These are phyloP conservation scores for Marmota monax DNA, from an alignment of 2,113 vertebrate genomes.

Conservation along the genomic window DNA sequence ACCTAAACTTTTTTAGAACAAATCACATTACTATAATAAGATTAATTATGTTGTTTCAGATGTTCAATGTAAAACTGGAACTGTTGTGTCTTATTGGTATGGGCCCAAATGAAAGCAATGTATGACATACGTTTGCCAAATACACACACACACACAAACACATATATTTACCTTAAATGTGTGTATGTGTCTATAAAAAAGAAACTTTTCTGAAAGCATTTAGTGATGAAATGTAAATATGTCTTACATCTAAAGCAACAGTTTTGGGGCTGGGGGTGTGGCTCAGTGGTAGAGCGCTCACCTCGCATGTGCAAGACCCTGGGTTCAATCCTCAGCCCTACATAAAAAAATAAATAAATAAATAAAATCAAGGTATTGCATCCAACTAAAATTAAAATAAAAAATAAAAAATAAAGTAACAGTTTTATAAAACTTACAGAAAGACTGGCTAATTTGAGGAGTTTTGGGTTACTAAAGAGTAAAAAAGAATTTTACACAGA, in stretches of 20 bases:
- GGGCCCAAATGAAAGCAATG: background rate
- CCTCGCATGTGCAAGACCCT: no score
- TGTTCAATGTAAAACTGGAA: background rate
- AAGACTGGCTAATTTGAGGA: background rate
- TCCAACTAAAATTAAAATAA: no score
- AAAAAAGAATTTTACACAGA: background rate
- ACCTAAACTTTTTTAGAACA: background rate
- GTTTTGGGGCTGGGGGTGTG: no score
- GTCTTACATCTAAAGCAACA: slow-evolving; percentile 13
- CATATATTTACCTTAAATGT: background rate
- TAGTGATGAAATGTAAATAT: slow-evolving; percentile 37
- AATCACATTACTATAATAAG: background rate
- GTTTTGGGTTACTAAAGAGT: background rate
- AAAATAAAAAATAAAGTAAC: no score
- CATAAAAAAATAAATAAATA: no score
- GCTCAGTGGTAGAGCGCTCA: no score
- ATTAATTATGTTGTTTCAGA: slow-evolving; percentile 42
- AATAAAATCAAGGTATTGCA: no score
- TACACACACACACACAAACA: no score
- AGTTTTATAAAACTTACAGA: background rate
- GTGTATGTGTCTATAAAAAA: background rate
- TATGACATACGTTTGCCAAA: background rate
- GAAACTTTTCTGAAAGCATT: background rate
- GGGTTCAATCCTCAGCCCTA: no score
- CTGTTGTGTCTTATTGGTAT: background rate